Conservation (phyloP, 2,888 invertebrate species). For the Leptinotarsa juncta region DNA sequence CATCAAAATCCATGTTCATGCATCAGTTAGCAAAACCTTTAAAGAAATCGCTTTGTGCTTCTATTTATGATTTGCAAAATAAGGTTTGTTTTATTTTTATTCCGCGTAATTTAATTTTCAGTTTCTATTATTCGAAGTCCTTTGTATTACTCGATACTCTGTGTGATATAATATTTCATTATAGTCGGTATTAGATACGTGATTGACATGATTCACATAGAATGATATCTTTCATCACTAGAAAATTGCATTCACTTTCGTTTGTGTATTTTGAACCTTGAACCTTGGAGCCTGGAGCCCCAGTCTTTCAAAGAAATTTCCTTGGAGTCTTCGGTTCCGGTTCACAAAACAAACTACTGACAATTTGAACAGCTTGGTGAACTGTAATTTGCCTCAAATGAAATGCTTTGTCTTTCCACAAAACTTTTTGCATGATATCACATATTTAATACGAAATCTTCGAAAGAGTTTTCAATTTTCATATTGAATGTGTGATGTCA, state of each 20-base stretch:
- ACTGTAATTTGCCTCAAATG: no score
- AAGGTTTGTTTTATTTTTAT: conserved; percentile 10
- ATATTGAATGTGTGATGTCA: no score
- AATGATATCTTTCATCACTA: conserved; percentile 33
- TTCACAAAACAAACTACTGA: neutral
- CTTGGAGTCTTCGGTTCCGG: neutral
- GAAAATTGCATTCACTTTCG: conserved; percentile 38
- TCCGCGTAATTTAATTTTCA: conserved; percentile 27
- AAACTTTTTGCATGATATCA: no score
- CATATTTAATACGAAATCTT: no score
- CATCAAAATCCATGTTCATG: conserved; percentile 3
- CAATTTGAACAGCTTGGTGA: neutral
- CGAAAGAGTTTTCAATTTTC: no score
- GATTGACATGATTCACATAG: conserved; percentile 35
- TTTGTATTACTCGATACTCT: conserved; percentile 32
- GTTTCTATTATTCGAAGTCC: conserved; percentile 34
- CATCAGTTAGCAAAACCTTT: conserved; percentile 6
- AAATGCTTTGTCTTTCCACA: no score
- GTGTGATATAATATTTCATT: conserved; percentile 34
- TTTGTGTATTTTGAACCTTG: conserved; percentile 31
- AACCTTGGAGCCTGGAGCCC: conserved; percentile 18
- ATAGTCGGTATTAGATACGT: conserved; percentile 29
- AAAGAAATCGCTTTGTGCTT: conserved; percentile 14
- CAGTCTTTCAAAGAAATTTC: neutral
- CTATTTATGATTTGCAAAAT: conserved; percentile 6